Evolutionary conservation across 1,140 invertebrate species (phyloP).

Genomic region (Tyrophagus putrescentiae): DNA sequence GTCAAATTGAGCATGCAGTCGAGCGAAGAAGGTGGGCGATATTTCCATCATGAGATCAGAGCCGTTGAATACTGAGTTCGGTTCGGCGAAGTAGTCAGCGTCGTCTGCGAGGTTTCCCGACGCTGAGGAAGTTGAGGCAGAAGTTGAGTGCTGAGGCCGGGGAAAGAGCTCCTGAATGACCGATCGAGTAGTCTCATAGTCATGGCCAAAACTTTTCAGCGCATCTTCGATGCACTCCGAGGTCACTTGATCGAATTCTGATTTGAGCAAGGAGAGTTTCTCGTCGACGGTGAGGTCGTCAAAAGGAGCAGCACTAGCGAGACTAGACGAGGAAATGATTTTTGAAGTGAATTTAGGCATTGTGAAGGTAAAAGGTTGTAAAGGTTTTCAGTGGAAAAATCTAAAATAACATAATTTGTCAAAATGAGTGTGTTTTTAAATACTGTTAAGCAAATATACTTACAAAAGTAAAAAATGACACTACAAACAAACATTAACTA

Average conservation of each 20-base stretch:
- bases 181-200: neutral
- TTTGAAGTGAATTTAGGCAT: too few species aligned
- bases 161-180: conserved; percentile 1
- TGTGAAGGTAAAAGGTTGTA: too few species aligned
- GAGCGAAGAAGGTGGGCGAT: neutral
- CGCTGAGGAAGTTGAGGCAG: neutral
- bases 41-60: neutral
- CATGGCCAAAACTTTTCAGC: neutral
- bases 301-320: neutral
- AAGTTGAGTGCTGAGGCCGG: neutral
- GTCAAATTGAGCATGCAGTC: neutral
- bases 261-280: neutral
- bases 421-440: too few species aligned
- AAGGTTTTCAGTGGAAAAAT: too few species aligned
- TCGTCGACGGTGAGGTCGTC: neutral
- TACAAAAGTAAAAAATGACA: too few species aligned
- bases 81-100: neutral
- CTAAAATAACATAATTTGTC: too few species aligned
- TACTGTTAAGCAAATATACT: too few species aligned
- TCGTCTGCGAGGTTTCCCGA: neutral
- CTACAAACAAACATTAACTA: too few species aligned
- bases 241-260: neutral
- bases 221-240: neutral
- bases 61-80: neutral
- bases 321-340: too few species aligned